phyloP scores from a whole-genome alignment of 1,140 invertebrate genomes.

The Nebria ingens region DNA sequence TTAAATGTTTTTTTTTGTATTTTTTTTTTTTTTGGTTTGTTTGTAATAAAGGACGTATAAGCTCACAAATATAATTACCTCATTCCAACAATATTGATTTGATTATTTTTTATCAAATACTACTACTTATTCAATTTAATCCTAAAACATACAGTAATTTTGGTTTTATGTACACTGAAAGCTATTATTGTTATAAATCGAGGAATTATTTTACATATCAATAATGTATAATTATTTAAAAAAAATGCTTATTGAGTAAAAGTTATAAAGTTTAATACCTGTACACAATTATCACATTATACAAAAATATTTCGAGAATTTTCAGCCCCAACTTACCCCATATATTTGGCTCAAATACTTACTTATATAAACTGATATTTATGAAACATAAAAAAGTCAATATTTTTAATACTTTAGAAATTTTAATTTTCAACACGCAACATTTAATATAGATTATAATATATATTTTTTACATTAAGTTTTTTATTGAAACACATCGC shows the following conservation, averaged over 20 bases:
- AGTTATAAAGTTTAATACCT: constrained; percentile 4
- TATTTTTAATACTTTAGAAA: constrained; percentile 3
- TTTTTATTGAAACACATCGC: not conserved
- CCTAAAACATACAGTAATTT: not conserved
- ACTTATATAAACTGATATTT: not conserved
- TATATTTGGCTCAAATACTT: not conserved
- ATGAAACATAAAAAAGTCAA: not conserved
- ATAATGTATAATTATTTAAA: not conserved
- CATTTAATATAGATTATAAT: constrained; percentile 8
- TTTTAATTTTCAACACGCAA: constrained; percentile 5
- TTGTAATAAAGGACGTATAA: not conserved
- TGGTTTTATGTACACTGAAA: constrained; percentile 2
- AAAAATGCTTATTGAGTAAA: not conserved
- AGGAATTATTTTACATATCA: not conserved
- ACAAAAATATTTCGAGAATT: constrained; percentile 4
- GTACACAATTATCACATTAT: constrained; percentile 8
- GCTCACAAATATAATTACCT: not conserved
- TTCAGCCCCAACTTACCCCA: too few species aligned
- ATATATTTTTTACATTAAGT: constrained; percentile 5
- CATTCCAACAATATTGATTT: too few species aligned
- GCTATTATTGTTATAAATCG: not conserved
- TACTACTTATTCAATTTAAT: not conserved
- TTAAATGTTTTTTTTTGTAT: not conserved
- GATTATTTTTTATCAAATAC: not conserved
- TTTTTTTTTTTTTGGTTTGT: not conserved